These are phyloP conservation scores for Corythaeola cristata DNA, from an alignment of 2,113 vertebrate genomes.

Conservation along the genomic window DNA sequence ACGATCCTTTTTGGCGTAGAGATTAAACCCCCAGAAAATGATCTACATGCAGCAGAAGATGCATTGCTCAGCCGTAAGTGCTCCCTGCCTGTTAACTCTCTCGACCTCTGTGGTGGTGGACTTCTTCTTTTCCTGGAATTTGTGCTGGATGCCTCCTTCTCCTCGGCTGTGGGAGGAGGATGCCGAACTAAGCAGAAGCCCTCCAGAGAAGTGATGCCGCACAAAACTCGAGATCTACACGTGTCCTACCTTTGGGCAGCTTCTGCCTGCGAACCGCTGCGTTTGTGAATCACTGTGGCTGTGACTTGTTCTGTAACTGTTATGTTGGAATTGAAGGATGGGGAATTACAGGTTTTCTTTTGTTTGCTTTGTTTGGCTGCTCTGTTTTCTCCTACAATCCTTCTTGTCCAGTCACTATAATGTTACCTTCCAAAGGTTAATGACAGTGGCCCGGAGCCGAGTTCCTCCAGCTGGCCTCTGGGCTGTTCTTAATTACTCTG, in stretches of 20 bases:
- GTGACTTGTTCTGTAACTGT: constrained; percentile 9
- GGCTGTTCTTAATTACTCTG: constrained; percentile 71
- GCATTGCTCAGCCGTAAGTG: background rate
- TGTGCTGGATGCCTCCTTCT: background rate
- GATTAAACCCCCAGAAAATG: background rate
- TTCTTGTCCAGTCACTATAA: background rate
- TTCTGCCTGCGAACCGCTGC: background rate
- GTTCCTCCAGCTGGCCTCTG: constrained; percentile 41
- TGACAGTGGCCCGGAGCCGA: constrained; percentile 20
- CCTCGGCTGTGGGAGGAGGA: accelerated
- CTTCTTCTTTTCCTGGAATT: background rate
- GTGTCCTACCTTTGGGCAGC: background rate
- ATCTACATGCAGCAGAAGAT: background rate
- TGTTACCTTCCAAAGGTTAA: constrained; percentile 73
- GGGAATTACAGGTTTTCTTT: background rate
- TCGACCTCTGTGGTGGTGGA: accelerated
- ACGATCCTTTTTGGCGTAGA: background rate
- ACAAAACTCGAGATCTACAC: background rate
- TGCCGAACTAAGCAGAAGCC: background rate
- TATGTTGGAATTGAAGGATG: background rate
- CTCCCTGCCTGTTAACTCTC: background rate
- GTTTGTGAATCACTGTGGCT: background rate
- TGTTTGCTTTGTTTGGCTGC: constrained; percentile 42
- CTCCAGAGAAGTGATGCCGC: background rate
- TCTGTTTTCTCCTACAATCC: background rate